Percentiles rank a stretch among this genome's conserved stretches.
phyloP scores from a whole-genome alignment of 2,797 vertebrate genomes.

The Eulemur mongoz region DNA sequence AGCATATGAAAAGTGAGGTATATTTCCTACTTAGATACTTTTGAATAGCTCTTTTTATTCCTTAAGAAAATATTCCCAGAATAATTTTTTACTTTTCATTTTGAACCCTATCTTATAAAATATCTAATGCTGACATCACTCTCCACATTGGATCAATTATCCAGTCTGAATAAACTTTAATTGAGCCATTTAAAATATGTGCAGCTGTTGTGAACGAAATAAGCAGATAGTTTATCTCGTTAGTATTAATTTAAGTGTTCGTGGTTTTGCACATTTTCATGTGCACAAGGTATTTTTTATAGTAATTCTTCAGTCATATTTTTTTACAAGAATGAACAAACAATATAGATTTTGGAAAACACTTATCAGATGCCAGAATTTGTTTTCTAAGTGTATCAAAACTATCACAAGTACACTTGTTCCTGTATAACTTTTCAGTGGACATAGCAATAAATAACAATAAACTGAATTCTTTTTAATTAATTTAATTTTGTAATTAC shows the following conservation, averaged over 20 bases:
- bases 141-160: constrained; percentile 82
- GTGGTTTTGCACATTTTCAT: constrained; percentile 80
- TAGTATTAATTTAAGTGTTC: constrained; percentile 83
- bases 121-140: constrained; percentile 77
- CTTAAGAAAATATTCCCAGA: constrained; percentile 76
- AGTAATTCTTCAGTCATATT: constrained; percentile 67
- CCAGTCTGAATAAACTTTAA: constrained; percentile 85
- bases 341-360: constrained; percentile 26
- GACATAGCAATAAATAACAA: not conserved
- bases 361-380: not conserved
- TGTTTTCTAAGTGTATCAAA: constrained; percentile 36
- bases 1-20: constrained; percentile 54
- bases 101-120: constrained; percentile 76
- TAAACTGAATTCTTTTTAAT: not conserved
- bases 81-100: constrained; percentile 77
- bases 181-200: constrained; percentile 83
- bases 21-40: constrained; percentile 63
- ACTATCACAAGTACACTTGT: not conserved
- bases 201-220: constrained; percentile 81
- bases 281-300: constrained; percentile 75
- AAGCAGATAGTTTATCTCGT: constrained; percentile 81
- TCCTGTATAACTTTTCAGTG: not conserved
- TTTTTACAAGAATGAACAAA: constrained; percentile 29
- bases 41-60: constrained; percentile 71
- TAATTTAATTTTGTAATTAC: not conserved